A percentile compares a stretch with the other conserved stretches of the same genome.
These are phyloP conservation scores for Sisor rabdophorus DNA, from an alignment of 2,113 vertebrate genomes.

Conservation along the genomic window DNA sequence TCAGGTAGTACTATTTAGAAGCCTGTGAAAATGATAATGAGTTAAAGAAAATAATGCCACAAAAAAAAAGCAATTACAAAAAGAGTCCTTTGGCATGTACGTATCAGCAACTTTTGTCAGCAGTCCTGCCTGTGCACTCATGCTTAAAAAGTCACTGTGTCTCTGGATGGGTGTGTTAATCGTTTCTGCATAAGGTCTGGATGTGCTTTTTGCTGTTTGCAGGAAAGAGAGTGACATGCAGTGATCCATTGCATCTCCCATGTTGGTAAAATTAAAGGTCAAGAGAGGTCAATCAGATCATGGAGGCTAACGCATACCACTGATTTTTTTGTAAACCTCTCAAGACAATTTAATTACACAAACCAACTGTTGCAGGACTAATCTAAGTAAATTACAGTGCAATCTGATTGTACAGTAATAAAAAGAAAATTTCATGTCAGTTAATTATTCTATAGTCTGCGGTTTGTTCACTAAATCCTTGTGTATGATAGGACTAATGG, in stretches of 20 bases:
- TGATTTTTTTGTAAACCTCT: background rate
- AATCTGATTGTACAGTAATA: background rate
- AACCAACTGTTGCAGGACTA: background rate
- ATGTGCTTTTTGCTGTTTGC: background rate
- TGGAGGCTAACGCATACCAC: background rate
- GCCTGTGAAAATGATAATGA: background rate
- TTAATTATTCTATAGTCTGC: background rate
- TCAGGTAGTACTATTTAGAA: background rate
- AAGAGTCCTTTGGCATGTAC: background rate
- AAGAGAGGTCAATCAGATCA: background rate
- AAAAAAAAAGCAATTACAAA: constrained; percentile 8
- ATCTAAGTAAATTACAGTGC: background rate
- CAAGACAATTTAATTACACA: background rate
- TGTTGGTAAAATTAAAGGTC: background rate
- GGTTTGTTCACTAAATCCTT: background rate
- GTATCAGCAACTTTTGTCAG: constrained; percentile 4
- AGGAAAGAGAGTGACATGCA: background rate
- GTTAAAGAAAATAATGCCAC: background rate
- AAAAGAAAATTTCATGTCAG: background rate
- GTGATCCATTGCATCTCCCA: background rate
- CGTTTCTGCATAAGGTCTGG: background rate
- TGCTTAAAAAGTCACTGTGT: background rate
- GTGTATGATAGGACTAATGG: background rate
- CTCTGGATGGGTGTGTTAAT: background rate
- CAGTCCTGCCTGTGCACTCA: background rate